Evolutionary conservation across 2,888 invertebrate genomes (phyloP), one percentile per base, ranked within the genome.

Genomic region (Synergus laeviventris): DNA sequence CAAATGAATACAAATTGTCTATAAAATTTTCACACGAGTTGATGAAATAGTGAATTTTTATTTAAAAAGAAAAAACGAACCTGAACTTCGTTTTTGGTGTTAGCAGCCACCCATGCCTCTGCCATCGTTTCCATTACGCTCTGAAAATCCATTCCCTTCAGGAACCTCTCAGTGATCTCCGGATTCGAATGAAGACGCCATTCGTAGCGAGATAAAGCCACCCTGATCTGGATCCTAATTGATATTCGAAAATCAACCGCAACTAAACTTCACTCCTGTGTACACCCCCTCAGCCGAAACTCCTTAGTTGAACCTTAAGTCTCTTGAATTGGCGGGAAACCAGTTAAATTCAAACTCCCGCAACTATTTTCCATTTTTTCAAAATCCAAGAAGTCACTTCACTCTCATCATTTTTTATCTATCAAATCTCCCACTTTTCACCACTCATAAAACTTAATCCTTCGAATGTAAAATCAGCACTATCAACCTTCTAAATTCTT

Each of bases 81-180:
- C 91, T 91, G 91, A 78, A 91, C 90, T 85, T 91, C 91, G 74
- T 88, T 86, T 91, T 95, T 95, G 88, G 95, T 95, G 91, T 95
- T 96, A 91, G 97, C 97, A 85, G 97, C 97, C 87, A 97, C 97
- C 98, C 98, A 98, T 86, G 98, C 98, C 93, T 98, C 98, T 85
- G 98, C 98, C 92, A 98, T 98, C 86, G 98, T 98, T 93, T 98
- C 98, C 98, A 98, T 97, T 87, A 98, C 98, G 94, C 97, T 97
- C 94, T 97, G 97, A 94, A 98, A 97, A 96, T 98, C 98, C 98
- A 98, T 98, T 91, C 88, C 90, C 89, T 86, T 80, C 49, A 70
- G 31, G 31, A 70, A 16, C 70, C 45, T 45, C 78, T 80, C 76
- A 84, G 84, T 83, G 80, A 81, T 84, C 84, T 80, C 74, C 81